Percentiles rank a stretch among this genome's conserved stretches.
Evolutionary conservation across 2,113 vertebrate species (phyloP).

Genomic region (Cyprinodon variegatus): DNA sequence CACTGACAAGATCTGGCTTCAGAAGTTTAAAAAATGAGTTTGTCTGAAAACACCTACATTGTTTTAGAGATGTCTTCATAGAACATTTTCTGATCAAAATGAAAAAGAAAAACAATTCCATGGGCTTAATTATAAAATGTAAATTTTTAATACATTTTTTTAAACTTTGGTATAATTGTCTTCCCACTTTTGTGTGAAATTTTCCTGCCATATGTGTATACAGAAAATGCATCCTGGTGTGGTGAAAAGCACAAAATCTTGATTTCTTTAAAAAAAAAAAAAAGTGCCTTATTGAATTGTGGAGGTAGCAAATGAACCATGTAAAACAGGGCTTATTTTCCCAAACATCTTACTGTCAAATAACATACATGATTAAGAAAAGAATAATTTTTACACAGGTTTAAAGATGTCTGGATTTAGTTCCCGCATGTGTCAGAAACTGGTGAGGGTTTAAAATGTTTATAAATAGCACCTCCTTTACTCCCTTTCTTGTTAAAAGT

Average conservation of each 20-base stretch:
- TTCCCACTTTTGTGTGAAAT: conserved; percentile 16
- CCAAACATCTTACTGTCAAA: conserved; percentile 24
- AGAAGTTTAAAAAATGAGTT: conserved; percentile 39
- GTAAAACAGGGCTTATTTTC: conserved; percentile 22
- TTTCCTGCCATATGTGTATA: background rate
- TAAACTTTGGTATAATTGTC: conserved; percentile 35
- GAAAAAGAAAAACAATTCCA: too few relatives aligned
- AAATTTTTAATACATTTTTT: conserved; percentile 22
- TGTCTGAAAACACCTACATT: conserved; percentile 6
- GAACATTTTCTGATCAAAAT: too few relatives aligned
- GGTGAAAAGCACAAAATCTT: conserved; percentile 45
- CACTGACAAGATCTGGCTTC: conserved; percentile 64
- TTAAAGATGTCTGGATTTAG: background rate
- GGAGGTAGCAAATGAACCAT: conserved; percentile 18
- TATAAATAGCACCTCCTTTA: background rate
- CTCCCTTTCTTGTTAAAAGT: conserved; percentile 1
- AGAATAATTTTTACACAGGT: background rate
- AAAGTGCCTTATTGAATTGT: conserved; percentile 67
- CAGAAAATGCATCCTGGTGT: conserved; percentile 10
- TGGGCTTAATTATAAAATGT: conserved; percentile 28
- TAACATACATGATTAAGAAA: conserved; percentile 18
- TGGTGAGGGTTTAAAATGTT: conserved; percentile 7
- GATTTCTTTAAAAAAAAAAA: conserved; percentile 42
- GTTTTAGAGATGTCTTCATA: too few relatives aligned
- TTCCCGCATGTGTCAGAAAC: conserved; percentile 5